Conservation (phyloP, 2,113 vertebrate genomes). For the Hemibagrus wyckioides region DNA sequence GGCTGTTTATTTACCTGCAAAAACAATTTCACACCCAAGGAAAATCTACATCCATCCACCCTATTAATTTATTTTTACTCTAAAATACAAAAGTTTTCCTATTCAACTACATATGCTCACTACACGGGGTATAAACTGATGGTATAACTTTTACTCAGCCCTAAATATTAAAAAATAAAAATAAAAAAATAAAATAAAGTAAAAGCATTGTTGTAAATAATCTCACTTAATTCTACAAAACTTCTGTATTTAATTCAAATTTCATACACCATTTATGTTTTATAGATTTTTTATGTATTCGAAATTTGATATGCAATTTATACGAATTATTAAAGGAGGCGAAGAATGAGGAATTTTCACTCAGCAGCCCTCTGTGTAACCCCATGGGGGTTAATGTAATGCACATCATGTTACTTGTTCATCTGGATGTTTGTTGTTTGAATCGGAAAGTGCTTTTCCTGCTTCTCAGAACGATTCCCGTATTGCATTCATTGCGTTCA, state of each 20-base stretch:
- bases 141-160: background rate
- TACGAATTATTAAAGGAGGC: too few species aligned
- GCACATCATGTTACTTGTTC: background rate
- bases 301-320: background rate
- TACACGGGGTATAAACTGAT: background rate
- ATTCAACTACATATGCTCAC: background rate
- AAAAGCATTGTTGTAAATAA: background rate
- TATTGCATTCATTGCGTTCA: conserved; percentile 17
- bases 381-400: background rate
- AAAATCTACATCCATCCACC: background rate
- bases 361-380: too few species aligned
- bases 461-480: background rate
- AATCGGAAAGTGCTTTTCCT: background rate
- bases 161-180: background rate
- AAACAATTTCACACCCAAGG: background rate
- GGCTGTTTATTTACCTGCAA: background rate
- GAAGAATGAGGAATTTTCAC: too few species aligned
- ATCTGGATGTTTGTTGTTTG: background rate
- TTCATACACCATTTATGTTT: too few species aligned
- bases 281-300: too few species aligned
- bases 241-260: background rate
- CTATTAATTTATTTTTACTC: background rate
- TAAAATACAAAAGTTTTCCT: background rate
- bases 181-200: too few species aligned
- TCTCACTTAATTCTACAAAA: background rate